Evolutionary conservation across 2,888 invertebrate genomes (phyloP).

Genomic region (Cryptosula pallasiana): DNA sequence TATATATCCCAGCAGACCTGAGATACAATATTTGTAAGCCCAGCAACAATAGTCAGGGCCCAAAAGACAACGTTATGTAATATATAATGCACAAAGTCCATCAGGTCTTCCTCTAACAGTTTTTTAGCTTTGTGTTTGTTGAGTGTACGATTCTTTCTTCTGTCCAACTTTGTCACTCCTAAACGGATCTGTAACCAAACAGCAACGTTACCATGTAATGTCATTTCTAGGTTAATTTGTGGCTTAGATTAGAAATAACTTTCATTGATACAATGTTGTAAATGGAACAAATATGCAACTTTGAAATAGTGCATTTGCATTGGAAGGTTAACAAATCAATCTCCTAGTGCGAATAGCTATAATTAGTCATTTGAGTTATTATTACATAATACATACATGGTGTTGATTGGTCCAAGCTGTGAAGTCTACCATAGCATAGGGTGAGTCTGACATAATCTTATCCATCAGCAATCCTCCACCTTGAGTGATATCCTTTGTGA

Average conservation of each 20-base stretch:
- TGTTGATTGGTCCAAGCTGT: conserved; percentile 18
- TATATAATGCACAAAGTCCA: not conserved
- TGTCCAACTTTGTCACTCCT: not conserved
- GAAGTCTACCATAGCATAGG: not conserved
- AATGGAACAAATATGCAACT: too few relatives aligned
- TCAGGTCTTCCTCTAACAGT: not conserved
- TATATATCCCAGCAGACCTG: not conserved
- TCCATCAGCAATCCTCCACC: not conserved
- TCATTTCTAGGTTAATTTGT: too few relatives aligned
- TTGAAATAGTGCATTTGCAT: too few relatives aligned
- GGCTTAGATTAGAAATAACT: too few relatives aligned
- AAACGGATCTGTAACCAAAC: conserved; percentile 6
- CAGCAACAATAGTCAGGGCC: not conserved
- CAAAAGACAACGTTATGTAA: conserved; percentile 4
- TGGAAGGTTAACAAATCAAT: too few relatives aligned
- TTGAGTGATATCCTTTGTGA: conserved; percentile 5
- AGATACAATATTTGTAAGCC: conserved; percentile 8
- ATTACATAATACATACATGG: not conserved
- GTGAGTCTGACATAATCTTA: not conserved
- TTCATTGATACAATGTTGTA: too few relatives aligned
- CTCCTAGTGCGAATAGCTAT: too few relatives aligned
- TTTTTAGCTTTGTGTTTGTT: not conserved
- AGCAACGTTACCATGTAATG: too few relatives aligned
- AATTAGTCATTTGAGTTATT: too few relatives aligned
- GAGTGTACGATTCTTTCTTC: not conserved